Conservation (phyloP, 2,797 vertebrate genomes). For the Petrocephalus schoutedeni region DNA sequence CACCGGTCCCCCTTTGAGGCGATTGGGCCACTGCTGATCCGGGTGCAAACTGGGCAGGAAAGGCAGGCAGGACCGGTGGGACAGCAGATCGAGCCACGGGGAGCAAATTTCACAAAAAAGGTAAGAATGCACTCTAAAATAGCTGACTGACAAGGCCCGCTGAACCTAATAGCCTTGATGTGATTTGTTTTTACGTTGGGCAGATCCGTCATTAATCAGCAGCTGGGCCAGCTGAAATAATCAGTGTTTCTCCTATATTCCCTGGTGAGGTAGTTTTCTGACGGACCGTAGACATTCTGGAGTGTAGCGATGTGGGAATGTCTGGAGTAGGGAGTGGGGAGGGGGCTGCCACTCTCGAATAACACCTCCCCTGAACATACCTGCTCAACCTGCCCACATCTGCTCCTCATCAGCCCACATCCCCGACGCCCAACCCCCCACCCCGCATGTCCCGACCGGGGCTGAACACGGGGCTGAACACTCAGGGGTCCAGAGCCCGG, state of each 20-base stretch:
- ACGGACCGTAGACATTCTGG: neutral
- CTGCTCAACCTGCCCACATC: neutral
- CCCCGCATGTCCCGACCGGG: neutral
- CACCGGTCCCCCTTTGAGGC: neutral
- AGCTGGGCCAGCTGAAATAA: neutral
- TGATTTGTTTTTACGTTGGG: neutral
- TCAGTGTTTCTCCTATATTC: neutral
- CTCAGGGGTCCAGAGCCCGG: neutral
- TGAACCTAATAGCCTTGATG: neutral
- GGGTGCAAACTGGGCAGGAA: no score
- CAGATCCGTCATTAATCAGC: neutral
- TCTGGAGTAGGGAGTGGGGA: neutral
- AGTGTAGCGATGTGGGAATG: neutral
- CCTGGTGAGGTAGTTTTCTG: neutral
- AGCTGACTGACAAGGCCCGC: neutral
- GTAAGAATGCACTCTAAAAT: neutral
- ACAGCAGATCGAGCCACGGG: neutral
- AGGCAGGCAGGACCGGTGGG: neutral
- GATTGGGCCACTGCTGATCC: neutral
- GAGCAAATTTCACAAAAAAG: neutral
- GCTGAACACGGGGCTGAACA: neutral
- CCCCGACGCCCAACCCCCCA: constrained; percentile 31
- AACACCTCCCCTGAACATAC: neutral
- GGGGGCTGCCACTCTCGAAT: neutral
- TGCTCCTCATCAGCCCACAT: constrained; percentile 10